Base-by-base conservation (phyloP, 1,140 invertebrate genomes). In the Pinna nobilis region DNA sequence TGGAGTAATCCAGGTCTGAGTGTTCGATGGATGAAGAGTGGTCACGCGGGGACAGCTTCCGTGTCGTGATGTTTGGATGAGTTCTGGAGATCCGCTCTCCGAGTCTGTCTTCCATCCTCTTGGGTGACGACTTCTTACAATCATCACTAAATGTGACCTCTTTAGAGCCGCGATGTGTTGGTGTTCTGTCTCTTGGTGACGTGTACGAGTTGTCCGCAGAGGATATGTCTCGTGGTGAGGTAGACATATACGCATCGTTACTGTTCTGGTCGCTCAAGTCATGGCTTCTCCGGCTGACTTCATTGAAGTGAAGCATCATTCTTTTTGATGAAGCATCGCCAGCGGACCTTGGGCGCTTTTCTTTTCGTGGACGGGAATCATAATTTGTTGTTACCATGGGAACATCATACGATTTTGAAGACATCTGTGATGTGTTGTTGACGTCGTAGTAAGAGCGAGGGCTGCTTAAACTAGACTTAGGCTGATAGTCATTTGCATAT, bases 41-140 rank as follows among this genome's bases (percentile, higher is more conserved):
- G 20, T 72, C 70, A 28, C 68, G 67, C 9, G 74, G 74, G 18
- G 74, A 64, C 18, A 64, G 60, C 15, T 50, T 67, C 25, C 74
- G 41, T 18, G 35, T 33, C 1, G 60, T 72, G 47, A 66, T 50
- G 25, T 66, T 66, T 32, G 44, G 18, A 66, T 66, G 63, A 9
- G 51, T 30, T 32, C 49, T 63, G n/a, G 32, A 32, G 23, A 25
- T 37, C n/a, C n/a, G n/a, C n/a, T n/a, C n/a, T n/a, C n/a, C n/a
- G n/a, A n/a, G n/a, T n/a, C n/a, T n/a, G n/a, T n/a, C n/a, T 63
- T 63, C 59, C 13, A 63, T 25, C 25, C n/a, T 51, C 13, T 71
- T 60, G 5, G 50, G 20, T 15, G 33, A 11, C 18, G 55, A 57
- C 32, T 47, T 67, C 18, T 67, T 68, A 51, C 68, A 44, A 4